Evolutionary conservation across 2,797 vertebrate species (phyloP), one percentile per base, ranked within the genome.

Genomic region (Falco novaeseelandiae): DNA sequence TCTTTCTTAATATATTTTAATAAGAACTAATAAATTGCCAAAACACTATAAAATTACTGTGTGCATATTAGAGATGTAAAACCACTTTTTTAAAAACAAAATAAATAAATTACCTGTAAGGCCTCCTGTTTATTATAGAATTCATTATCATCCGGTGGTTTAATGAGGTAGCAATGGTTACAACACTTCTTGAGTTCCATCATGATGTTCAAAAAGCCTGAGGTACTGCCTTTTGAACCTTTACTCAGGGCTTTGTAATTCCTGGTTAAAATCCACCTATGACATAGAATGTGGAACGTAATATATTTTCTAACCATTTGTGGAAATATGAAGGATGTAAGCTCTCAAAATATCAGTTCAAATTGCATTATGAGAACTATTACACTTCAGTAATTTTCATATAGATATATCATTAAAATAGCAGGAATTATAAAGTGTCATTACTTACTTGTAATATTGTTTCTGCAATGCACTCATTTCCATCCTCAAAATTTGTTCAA

Each of bases 161-260:
- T 99, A 97, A 99, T 99, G 97, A 99, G 99, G 98, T 99, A 99
- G 98, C 99, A 99, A 98, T 99, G 99, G 97, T 99, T 99, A 97
- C 99, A 99, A 96, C 99, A 99, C 97, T 99, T 99, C 98, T 99
- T 99, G 92, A 99, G 98, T 97, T 99, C 99, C 99, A 99, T 99
- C 99, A 99, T 99, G 95, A 99, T 98, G 97, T 99, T 99, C 87
- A 99, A 98, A 98, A 99, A 99, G 87, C 99, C 99, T n/a, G 99
- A 99, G 17, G 99, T 99, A 98, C 99, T 99, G 93, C 99, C 99
- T 98, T 99, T 99, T 61, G 98, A 98, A 96, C 99, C 99, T 99
- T 99, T 99, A 97, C 99, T 99, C 34, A 99, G 98, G 94, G 99
- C 99, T 98, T 99, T 99, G 94, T 99, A 99, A 98, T 99, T 99